A percentile compares a stretch with the other conserved stretches of the same genome.
phyloP scores from a whole-genome alignment of 2,888 invertebrate species.

The Yponomeuta sedellus region DNA sequence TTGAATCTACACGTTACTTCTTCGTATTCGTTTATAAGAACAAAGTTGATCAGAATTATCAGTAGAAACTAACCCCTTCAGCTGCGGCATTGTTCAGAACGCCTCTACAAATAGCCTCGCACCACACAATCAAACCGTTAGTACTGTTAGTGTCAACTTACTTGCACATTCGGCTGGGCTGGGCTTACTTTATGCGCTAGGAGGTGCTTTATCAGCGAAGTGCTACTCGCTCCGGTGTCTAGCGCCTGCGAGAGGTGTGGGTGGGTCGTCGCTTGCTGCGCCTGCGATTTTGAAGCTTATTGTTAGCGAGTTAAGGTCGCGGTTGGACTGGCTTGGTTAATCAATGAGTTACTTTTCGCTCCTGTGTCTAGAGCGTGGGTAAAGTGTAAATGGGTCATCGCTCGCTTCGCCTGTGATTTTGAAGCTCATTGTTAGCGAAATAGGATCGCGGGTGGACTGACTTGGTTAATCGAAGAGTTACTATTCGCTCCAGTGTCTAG shows the following conservation, averaged over 20 bases:
- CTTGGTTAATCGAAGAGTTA: conserved; percentile 89
- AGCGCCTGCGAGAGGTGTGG: conserved; percentile 43
- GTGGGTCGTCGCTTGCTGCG: conserved; percentile 12
- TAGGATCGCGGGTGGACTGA: conserved; percentile 52
- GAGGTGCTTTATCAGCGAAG: conserved; percentile 94
- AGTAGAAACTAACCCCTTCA: no score
- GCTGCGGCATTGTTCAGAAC: background rate
- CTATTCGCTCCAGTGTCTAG: conserved; percentile 67
- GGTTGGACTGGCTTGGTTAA: conserved; percentile 83
- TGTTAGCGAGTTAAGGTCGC: conserved; percentile 22
- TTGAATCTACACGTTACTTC: no score
- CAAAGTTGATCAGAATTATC: no score
- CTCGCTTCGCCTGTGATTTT: background rate
- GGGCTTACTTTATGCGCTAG: conserved; percentile 94
- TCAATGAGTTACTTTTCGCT: conserved; percentile 85
- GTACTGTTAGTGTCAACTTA: conserved; percentile 70
- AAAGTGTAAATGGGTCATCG: conserved; percentile 23
- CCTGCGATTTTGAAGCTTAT: background rate
- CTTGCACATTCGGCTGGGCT: conserved; percentile 66
- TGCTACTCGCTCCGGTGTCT: conserved; percentile 72
- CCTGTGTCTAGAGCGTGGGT: conserved; percentile 50
- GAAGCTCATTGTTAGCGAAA: background rate
- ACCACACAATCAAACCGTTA: conserved; percentile 35
- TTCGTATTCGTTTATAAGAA: no score
- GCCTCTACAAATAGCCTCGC: background rate